These are phyloP conservation scores for Apostichopus leukothele DNA, from an alignment of 53 echinoderm and acorn worm genomes.

Conservation along the genomic window DNA sequence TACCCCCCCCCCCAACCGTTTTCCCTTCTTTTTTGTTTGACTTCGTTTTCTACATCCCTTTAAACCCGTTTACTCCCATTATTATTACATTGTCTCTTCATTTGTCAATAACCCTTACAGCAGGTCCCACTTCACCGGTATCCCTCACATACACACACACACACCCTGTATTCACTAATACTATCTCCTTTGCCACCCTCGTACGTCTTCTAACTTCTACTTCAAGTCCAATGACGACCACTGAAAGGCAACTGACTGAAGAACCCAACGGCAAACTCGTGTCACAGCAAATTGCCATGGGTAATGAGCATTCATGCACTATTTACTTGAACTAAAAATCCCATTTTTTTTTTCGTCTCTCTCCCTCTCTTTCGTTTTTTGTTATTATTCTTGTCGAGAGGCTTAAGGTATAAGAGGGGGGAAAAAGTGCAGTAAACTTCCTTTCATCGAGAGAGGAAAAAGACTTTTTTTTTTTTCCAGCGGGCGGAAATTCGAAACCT, in stretches of 20 bases:
- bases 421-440: background rate
- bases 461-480: background rate
- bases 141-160: background rate
- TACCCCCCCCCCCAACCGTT: background rate
- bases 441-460: background rate
- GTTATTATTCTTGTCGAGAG: background rate
- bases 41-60: background rate
- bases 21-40: background rate
- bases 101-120: conserved; percentile 38
- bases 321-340: conserved; percentile 46
- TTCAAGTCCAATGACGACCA: background rate
- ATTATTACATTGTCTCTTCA: conserved; percentile 1
- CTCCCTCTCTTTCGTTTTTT: background rate
- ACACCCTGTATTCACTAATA: background rate
- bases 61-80: background rate
- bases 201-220: background rate
- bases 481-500: conserved; percentile 41
- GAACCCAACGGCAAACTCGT: conserved; percentile 3
- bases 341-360: background rate
- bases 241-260: background rate
- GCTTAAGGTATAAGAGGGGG: background rate
- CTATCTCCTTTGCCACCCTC: background rate
- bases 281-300: conserved; percentile 34
- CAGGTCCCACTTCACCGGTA: conserved; percentile 32
- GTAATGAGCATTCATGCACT: conserved; percentile 48